These are phyloP conservation scores for Serranochromis macrocephalus DNA, from an alignment of 2,113 vertebrate species.

Conservation along the genomic window DNA sequence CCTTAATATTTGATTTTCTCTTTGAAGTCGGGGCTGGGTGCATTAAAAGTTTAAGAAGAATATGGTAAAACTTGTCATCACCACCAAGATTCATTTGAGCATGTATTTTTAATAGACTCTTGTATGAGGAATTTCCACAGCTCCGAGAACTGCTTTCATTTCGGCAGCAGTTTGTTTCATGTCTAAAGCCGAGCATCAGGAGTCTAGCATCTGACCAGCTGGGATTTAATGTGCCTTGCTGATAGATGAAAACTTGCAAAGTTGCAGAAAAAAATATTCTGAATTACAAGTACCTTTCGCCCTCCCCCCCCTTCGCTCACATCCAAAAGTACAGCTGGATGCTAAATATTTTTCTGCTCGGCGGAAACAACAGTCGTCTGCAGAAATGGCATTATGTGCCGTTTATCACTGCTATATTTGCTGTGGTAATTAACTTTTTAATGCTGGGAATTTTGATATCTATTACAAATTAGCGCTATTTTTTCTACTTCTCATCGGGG, in stretches of 20 bases:
- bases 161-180: constrained; percentile 56
- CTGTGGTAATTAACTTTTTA: constrained; percentile 47
- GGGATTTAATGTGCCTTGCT: constrained; percentile 61
- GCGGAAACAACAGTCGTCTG: constrained; percentile 27
- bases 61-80: constrained; percentile 57
- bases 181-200: constrained; percentile 49
- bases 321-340: constrained; percentile 56
- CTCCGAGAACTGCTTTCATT: constrained; percentile 53
- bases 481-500: constrained; percentile 17
- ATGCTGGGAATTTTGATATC: constrained; percentile 41
- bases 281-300: constrained; percentile 44
- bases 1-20: constrained; percentile 61
- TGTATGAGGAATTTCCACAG: constrained; percentile 39
- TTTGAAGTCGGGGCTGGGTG: constrained; percentile 57
- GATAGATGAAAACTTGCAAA: constrained; percentile 63
- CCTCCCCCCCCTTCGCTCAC: background rate
- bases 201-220: constrained; percentile 51
- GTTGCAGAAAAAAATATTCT: constrained; percentile 55
- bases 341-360: constrained; percentile 43
- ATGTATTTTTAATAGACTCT: constrained; percentile 65
- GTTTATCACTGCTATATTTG: constrained; percentile 37
- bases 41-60: constrained; percentile 62
- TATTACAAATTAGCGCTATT: constrained; percentile 40
- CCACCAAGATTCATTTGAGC: constrained; percentile 46
- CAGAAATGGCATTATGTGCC: constrained; percentile 8